Conservation (phyloP, 2,888 invertebrate species). For the Macrophya annulata region DNA sequence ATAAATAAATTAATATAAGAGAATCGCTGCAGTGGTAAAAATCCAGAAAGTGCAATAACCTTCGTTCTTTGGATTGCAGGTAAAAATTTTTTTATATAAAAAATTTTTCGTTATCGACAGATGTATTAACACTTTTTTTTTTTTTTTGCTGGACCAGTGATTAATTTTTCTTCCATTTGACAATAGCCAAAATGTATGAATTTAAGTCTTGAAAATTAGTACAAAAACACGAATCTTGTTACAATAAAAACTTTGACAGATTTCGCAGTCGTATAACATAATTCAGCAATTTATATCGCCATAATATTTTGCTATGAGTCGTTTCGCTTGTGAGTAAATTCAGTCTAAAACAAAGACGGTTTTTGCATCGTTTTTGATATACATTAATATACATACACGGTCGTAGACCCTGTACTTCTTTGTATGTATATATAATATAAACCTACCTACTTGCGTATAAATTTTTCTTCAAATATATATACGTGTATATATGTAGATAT, state of each 20-base stretch:
- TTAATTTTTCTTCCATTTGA: not conserved
- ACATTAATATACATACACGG: not conserved
- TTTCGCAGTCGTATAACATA: not conserved
- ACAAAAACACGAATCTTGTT: not conserved
- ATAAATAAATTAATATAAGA: no score
- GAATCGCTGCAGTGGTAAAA: not conserved
- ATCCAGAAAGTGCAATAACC: not conserved
- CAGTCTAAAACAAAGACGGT: not conserved
- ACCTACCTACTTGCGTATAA: not conserved
- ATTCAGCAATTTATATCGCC: not conserved
- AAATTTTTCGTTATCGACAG: not conserved
- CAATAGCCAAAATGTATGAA: not conserved
- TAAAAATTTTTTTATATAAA: not conserved
- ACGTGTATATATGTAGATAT: constrained; percentile 29
- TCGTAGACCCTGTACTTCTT: not conserved
- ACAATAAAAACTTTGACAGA: not conserved
- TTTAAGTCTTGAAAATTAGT: not conserved
- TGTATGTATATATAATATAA: no score
- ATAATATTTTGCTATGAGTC: not conserved
- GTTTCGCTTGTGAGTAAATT: not conserved
- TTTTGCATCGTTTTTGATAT: not conserved
- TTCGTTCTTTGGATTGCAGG: not conserved
- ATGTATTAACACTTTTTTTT: not conserved
- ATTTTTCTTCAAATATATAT: not conserved
- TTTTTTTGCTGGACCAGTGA: not conserved